Conservation (phyloP, 2,888 invertebrate species). For the Plagodis pulveraria region DNA sequence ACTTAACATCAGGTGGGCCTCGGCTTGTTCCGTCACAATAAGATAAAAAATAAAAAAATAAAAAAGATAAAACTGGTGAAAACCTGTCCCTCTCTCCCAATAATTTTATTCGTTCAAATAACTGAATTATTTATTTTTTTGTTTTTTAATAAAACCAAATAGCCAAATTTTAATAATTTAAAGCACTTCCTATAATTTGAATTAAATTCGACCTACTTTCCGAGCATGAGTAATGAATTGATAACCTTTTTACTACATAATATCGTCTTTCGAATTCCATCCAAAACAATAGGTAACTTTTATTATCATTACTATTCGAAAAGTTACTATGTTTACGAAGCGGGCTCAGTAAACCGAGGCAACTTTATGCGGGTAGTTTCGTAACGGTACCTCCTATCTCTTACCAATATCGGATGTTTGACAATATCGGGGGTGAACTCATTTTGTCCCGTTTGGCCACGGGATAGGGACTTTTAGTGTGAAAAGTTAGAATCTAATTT, state of each 20-base stretch:
- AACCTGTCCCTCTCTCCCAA: too few species aligned
- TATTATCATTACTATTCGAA: constrained; percentile 20
- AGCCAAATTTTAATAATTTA: too few species aligned
- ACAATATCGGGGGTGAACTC: constrained; percentile 13
- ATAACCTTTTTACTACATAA: constrained; percentile 5
- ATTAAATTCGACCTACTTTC: too few species aligned
- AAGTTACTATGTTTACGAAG: constrained; percentile 26
- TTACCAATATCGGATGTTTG: constrained; percentile 15
- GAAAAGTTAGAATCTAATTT: neutral
- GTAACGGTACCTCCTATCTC: constrained; percentile 13
- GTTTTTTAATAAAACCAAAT: too few species aligned
- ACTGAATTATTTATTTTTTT: too few species aligned
- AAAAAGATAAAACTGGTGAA: too few species aligned
- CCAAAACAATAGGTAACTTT: constrained; percentile 35
- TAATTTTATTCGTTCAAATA: too few species aligned
- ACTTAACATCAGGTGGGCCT: too few species aligned
- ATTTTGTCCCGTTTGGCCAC: constrained; percentile 10
- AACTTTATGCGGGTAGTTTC: constrained; percentile 27
- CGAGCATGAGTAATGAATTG: too few species aligned
- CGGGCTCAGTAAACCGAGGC: constrained; percentile 24
- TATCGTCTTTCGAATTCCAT: constrained; percentile 36
- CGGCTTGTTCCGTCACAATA: too few species aligned
- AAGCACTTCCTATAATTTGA: too few species aligned
- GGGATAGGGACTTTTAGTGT: constrained; percentile 7
- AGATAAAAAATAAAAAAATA: too few species aligned